phyloP scores from a whole-genome alignment of 1,140 invertebrate species.

The Drepana arcuata region DNA sequence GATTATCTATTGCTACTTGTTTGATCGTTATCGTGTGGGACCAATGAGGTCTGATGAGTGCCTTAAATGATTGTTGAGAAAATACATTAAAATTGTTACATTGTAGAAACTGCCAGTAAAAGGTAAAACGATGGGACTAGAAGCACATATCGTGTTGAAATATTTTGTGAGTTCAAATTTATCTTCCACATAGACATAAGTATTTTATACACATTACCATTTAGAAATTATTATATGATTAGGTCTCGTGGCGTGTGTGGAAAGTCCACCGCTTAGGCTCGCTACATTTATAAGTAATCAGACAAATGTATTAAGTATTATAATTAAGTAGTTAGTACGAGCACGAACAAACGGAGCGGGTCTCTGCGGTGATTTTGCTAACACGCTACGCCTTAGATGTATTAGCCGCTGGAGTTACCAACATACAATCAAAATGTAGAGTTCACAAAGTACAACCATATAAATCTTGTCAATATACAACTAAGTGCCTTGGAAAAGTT shows the following conservation, averaged over 20 bases:
- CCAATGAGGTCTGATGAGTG: slow-evolving; percentile 43
- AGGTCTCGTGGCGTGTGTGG: slow-evolving; percentile 24
- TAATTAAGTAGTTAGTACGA: too few species aligned
- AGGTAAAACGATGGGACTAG: slow-evolving; percentile 13
- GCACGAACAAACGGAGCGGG: too few species aligned
- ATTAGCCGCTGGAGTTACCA: slow-evolving; percentile 63
- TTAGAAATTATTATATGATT: slow-evolving; percentile 52
- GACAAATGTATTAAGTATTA: too few species aligned
- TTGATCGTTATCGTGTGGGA: slow-evolving; percentile 40
- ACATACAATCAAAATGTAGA: slow-evolving; percentile 66
- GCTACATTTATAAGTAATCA: too few species aligned
- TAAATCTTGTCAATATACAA: slow-evolving; percentile 59
- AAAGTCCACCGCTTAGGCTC: too few species aligned
- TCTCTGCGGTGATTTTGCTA: slow-evolving; percentile 14
- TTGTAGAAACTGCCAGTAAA: too few species aligned
- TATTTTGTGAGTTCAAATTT: too few species aligned
- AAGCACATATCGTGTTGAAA: too few species aligned
- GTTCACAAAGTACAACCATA: slow-evolving; percentile 59
- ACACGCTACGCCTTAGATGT: slow-evolving; percentile 22
- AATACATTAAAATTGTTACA: slow-evolving; percentile 7
- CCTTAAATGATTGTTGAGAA: slow-evolving; percentile 42
- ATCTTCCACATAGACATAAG: slow-evolving; percentile 64
- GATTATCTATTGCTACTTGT: slow-evolving; percentile 27
- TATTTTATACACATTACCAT: slow-evolving; percentile 66
- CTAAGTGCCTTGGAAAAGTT: slow-evolving; percentile 65